Evolutionary conservation across 2,113 vertebrate genomes (phyloP), one percentile per base, ranked within the genome.

Genomic region (Mugil cephalus): DNA sequence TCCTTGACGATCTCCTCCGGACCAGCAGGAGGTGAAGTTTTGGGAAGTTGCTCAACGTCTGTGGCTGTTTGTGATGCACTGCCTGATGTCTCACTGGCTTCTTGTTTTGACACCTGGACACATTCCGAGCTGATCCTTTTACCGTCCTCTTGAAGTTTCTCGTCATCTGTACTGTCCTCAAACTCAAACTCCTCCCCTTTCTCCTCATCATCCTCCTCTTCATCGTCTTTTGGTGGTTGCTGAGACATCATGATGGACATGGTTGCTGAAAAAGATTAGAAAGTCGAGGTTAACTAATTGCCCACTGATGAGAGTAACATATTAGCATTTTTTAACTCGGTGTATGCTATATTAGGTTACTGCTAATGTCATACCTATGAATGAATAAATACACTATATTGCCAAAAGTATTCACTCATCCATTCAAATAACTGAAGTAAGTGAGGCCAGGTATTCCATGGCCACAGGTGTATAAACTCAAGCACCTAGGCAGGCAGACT

Each of bases 201-300:
- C 63, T 93, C 92, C 42, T 93, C 91, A 3, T 93, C 89, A 6
- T 89, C 86, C 9, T 93, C 88, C 67, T 90, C 85, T 19, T 79
- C 87, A 4, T 87, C 83, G 11, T 90, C 83, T 63, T 87, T 89
- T 6, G 70, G 51, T 1, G 77, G 86, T 21, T 75, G 89, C 56
- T 81, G 86, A 68, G 89, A 60, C 46, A 67, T 71, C 80, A 67
- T 35, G 35, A 81, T 78, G 42, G 91, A 92, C 94, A 94, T 94
- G 17, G 59, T 86, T 52, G 50, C 91, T 92, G 78, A 19, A 82
- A 87, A 12, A 75, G 6, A 70, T 55, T 63, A 9, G 34, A 9
- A 51, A 50, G 24, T 60, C 10, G 15, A 48, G 9, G 14, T 45
- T 50, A 52, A 1, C 36, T 7, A 24, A 47, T 3, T 8, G 24